These are phyloP conservation scores for Tenthredo distinguenda DNA, from an alignment of 2,888 invertebrate species.

Conservation along the genomic window DNA sequence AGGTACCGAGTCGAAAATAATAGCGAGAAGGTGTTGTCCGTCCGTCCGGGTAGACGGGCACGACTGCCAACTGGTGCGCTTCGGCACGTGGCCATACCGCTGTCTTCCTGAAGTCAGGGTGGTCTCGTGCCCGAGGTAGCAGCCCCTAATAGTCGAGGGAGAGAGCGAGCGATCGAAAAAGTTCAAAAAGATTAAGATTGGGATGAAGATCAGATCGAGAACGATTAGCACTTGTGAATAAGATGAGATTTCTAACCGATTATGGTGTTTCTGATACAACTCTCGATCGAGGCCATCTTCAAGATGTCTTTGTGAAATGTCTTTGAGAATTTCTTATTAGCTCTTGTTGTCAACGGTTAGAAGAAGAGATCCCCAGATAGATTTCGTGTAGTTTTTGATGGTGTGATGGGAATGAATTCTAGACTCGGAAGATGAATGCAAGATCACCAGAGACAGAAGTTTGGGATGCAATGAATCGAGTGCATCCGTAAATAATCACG, in stretches of 20 bases:
- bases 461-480: not conserved
- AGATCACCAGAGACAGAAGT: not conserved
- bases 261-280: not conserved
- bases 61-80: constrained; percentile 48
- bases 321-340: not conserved
- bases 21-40: constrained; percentile 40
- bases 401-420: too few species aligned
- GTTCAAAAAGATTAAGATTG: not conserved
- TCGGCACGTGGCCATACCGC: constrained; percentile 39
- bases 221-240: not conserved
- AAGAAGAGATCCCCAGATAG: not conserved
- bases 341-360: not conserved
- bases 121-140: constrained; percentile 37
- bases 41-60: constrained; percentile 36
- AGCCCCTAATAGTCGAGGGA: constrained; percentile 37
- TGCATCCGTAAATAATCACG: too few species aligned
- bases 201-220: not conserved
- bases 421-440: not conserved
- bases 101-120: constrained; percentile 42
- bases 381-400: not conserved
- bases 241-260: not conserved
- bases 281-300: not conserved
- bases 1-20: constrained; percentile 43
- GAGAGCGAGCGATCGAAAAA: not conserved
- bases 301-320: not conserved